Evolutionary conservation across 1,140 invertebrate species (phyloP).

Genomic region (Eupristina koningsbergeri): DNA sequence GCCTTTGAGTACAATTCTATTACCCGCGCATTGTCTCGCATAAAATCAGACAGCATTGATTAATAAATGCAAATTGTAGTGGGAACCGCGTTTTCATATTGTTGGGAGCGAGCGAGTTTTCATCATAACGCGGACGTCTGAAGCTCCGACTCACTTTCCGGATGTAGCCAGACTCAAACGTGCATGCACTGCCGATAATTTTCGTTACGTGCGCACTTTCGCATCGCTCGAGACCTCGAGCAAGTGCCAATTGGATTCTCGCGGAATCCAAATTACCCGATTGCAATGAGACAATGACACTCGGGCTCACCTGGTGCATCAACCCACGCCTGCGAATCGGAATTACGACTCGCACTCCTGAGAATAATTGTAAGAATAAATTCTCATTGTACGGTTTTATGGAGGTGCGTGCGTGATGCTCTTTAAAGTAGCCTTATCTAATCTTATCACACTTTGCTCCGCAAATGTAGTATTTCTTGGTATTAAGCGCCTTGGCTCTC

Average conservation of each 20-base stretch:
- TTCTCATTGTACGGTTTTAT: background rate
- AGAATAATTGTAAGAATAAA: background rate
- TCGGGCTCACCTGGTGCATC: background rate
- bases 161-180: background rate
- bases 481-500: background rate
- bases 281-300: background rate
- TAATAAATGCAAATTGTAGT: too few relatives aligned
- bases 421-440: conserved; percentile 5
- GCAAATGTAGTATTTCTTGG: background rate
- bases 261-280: background rate
- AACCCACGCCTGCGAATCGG: too few relatives aligned
- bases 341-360: background rate
- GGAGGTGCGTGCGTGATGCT: background rate
- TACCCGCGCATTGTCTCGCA: too few relatives aligned
- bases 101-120: background rate
- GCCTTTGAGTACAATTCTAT: too few relatives aligned
- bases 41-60: too few relatives aligned
- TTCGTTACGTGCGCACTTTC: conserved; percentile 1
- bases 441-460: background rate
- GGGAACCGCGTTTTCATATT: background rate
- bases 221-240: too few relatives aligned
- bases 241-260: background rate
- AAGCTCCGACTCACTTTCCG: background rate
- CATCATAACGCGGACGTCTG: background rate
- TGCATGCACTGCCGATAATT: background rate